These are phyloP conservation scores for Tribolium freemani DNA, from an alignment of 2,888 invertebrate genomes.

Conservation along the genomic window DNA sequence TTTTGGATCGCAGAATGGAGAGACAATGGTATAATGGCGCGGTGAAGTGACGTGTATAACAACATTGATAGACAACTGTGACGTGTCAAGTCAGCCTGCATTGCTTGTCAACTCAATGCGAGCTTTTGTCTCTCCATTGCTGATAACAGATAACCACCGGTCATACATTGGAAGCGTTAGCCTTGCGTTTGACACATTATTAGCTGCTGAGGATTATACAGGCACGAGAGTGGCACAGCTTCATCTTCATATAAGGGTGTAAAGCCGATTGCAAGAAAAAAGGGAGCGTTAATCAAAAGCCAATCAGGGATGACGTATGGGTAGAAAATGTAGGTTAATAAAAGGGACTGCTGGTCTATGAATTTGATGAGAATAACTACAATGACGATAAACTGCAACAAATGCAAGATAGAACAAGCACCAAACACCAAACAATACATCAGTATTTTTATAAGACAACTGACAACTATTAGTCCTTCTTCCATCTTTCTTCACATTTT, in stretches of 20 bases:
- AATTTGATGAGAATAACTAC: too few relatives aligned
- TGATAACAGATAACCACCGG: constrained; percentile 60
- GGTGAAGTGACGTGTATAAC: constrained; percentile 63
- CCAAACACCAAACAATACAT: too few relatives aligned
- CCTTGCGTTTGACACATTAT: constrained; percentile 62
- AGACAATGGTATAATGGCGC: constrained; percentile 61
- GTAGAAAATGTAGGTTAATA: too few relatives aligned
- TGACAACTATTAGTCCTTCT: too few relatives aligned
- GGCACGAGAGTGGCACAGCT: constrained; percentile 17
- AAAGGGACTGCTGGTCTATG: background rate
- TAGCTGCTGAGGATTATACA: constrained; percentile 43
- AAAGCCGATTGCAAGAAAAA: constrained; percentile 14
- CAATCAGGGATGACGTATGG: background rate
- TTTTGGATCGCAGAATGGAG: constrained; percentile 50
- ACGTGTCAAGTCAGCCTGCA: constrained; percentile 62
- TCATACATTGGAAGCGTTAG: constrained; percentile 61
- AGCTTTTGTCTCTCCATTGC: constrained; percentile 56
- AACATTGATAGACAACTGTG: constrained; percentile 62
- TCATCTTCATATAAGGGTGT: constrained; percentile 19
- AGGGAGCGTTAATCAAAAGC: background rate
- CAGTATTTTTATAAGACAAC: too few relatives aligned
- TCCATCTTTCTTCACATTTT: background rate
- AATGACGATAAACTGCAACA: too few relatives aligned
- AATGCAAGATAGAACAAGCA: too few relatives aligned
- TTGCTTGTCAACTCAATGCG: constrained; percentile 60